Conservation (phyloP, 2,113 vertebrate genomes). For the Psilopsiagon aurifrons region DNA sequence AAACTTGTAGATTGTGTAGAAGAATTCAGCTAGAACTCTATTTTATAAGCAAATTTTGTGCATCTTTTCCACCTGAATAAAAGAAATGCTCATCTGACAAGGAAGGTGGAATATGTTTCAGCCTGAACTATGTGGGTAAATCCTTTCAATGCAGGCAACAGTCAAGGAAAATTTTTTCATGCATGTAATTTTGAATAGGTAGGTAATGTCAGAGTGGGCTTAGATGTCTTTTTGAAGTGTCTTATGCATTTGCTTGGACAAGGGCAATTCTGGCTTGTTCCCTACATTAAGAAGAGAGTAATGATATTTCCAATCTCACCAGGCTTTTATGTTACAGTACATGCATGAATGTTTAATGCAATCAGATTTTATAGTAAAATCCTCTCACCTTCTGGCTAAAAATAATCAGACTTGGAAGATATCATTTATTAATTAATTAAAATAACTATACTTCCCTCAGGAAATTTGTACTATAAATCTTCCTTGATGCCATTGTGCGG, state of each 20-base stretch:
- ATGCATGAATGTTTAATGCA: neutral
- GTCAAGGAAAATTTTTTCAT: neutral
- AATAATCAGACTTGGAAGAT: neutral
- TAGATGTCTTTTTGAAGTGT: neutral
- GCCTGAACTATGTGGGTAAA: neutral
- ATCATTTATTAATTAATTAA: neutral
- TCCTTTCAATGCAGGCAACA: neutral
- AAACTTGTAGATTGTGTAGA: neutral
- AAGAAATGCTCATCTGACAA: neutral
- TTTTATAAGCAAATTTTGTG: neutral
- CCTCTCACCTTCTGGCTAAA: neutral
- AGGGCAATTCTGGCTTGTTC: neutral
- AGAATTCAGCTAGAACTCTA: neutral
- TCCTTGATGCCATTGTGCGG: neutral
- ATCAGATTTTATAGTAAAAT: neutral
- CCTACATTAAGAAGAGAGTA: neutral
- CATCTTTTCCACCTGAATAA: neutral
- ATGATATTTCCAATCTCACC: neutral
- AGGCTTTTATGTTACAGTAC: neutral
- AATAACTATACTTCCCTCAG: neutral
- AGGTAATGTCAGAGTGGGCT: neutral
- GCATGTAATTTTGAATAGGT: neutral
- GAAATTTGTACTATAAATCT: neutral
- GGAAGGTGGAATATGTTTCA: neutral
- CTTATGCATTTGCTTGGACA: neutral